These are phyloP conservation scores for Homarus americanus DNA, from an alignment of 1,140 invertebrate genomes.

Conservation along the genomic window DNA sequence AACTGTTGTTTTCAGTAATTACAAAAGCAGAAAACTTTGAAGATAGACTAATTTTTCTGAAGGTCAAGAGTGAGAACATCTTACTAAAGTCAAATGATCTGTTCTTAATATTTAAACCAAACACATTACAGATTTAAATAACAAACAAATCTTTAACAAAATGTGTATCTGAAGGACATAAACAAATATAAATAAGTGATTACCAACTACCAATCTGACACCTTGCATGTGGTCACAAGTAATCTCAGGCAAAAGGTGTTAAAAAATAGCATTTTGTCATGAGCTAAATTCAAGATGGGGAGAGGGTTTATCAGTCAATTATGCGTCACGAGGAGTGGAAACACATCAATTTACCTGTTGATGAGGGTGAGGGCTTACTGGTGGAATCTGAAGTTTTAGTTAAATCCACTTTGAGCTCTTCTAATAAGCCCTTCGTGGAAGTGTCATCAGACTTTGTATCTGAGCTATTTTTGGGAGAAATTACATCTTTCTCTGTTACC, in stretches of 20 bases:
- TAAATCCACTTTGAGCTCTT: constrained; percentile 63
- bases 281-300: constrained; percentile 6
- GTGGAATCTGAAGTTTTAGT: constrained; percentile 50
- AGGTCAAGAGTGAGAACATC: too few relatives aligned
- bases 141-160: too few relatives aligned
- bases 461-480: constrained; percentile 32
- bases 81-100: too few relatives aligned
- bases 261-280: background rate
- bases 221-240: background rate
- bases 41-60: too few relatives aligned
- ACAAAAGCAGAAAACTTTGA: too few relatives aligned
- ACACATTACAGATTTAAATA: too few relatives aligned
- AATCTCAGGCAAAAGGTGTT: background rate
- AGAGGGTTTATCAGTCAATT: constrained; percentile 12
- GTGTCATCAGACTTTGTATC: background rate
- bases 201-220: too few relatives aligned
- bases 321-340: background rate
- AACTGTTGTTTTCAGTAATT: too few relatives aligned
- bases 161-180: too few relatives aligned
- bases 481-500: constrained; percentile 5
- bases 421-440: constrained; percentile 14
- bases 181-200: too few relatives aligned
- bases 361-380: constrained; percentile 66
- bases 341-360: constrained; percentile 65
- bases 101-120: too few relatives aligned